These are phyloP conservation scores for Thaumetopoea pityocampa DNA, from an alignment of 1,140 invertebrate genomes.

Conservation along the genomic window DNA sequence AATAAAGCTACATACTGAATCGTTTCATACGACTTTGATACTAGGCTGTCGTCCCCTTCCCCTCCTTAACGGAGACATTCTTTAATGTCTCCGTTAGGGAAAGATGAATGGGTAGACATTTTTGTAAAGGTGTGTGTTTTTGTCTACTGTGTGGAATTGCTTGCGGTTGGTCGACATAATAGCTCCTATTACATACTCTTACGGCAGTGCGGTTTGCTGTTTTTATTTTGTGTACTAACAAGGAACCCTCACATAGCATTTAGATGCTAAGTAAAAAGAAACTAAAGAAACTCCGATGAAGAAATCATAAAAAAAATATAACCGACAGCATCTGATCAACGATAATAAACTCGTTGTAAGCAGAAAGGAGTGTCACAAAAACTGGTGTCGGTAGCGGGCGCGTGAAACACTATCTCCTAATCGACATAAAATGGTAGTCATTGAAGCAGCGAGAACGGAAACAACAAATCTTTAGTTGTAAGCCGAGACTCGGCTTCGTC, in stretches of 20 bases:
- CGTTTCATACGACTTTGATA: slow-evolving; percentile 47
- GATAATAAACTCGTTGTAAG: slow-evolving; percentile 68
- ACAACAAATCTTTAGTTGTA: slow-evolving; percentile 64
- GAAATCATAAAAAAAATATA: slow-evolving; percentile 36
- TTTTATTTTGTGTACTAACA: slow-evolving; percentile 37
- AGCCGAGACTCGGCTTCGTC: slow-evolving; percentile 45
- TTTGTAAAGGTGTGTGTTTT: slow-evolving; percentile 68
- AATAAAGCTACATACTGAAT: slow-evolving; percentile 24
- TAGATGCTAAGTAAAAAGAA: slow-evolving; percentile 4
- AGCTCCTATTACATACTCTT: slow-evolving; percentile 52
- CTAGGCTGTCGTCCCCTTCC: slow-evolving; percentile 51
- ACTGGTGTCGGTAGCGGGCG: slow-evolving; percentile 66
- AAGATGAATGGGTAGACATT: slow-evolving; percentile 71
- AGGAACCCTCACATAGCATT: slow-evolving; percentile 20
- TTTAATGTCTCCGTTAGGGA: slow-evolving; percentile 70
- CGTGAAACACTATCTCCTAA: slow-evolving; percentile 72
- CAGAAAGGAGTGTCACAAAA: slow-evolving; percentile 67
- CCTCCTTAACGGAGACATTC: slow-evolving; percentile 67
- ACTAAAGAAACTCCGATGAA: slow-evolving; percentile 29
- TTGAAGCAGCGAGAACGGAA: slow-evolving; percentile 68
- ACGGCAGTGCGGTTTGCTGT: slow-evolving; percentile 57
- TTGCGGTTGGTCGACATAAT: slow-evolving; percentile 62
- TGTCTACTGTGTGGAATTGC: slow-evolving; percentile 59
- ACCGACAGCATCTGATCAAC: slow-evolving; percentile 40
- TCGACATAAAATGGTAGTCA: slow-evolving; percentile 73